phyloP scores from a whole-genome alignment of 2,113 vertebrate species.

The Tychaedon coryphoeus region DNA sequence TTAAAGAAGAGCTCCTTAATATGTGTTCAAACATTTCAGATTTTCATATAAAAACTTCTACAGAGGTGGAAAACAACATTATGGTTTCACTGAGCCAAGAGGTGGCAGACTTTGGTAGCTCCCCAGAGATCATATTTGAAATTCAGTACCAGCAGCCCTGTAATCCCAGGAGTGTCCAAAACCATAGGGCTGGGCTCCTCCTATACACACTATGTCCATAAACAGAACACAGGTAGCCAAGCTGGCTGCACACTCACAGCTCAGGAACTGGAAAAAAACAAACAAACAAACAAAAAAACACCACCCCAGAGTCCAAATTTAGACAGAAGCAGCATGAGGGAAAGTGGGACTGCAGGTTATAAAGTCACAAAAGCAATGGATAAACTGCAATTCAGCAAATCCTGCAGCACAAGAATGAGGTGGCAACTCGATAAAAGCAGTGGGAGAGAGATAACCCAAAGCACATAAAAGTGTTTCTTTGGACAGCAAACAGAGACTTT shows the following conservation, averaged over 20 bases:
- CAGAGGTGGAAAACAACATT: not conserved
- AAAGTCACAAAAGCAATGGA: accelerated
- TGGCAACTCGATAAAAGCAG: not conserved
- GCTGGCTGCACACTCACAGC: not conserved
- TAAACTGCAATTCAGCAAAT: not conserved
- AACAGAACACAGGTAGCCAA: not conserved
- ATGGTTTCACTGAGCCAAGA: not conserved
- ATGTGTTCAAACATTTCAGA: not conserved
- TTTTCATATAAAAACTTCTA: not conserved
- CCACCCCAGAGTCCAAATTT: not conserved
- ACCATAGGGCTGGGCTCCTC: not conserved
- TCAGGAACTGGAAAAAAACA: no score
- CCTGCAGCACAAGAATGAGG: not conserved
- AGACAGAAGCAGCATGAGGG: not conserved
- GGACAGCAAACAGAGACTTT: not conserved
- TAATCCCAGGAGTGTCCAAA: not conserved
- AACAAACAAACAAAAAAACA: no score
- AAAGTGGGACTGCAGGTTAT: not conserved
- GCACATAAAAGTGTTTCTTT: not conserved
- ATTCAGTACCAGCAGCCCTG: not conserved
- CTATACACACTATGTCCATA: accelerated
- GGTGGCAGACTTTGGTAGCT: not conserved
- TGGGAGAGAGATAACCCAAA: not conserved
- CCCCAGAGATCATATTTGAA: not conserved
- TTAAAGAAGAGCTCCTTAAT: not conserved